These are phyloP conservation scores for Leucophenga maculata DNA, from an alignment of 2,888 invertebrate genomes.

Conservation along the genomic window DNA sequence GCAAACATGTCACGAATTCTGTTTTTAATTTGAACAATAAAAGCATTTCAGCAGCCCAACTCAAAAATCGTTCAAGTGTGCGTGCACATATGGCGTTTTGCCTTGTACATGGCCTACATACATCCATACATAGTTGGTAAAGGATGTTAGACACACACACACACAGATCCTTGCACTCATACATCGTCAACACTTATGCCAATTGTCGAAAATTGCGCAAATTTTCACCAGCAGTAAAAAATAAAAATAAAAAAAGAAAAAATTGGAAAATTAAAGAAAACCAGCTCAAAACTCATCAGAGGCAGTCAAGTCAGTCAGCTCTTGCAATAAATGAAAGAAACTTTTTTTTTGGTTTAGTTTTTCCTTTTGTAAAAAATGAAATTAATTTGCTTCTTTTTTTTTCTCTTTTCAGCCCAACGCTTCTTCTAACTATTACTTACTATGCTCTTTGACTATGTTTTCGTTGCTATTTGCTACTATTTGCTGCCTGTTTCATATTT, in stretches of 20 bases:
- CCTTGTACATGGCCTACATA: not conserved
- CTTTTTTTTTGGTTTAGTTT: too few relatives aligned
- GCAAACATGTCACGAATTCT: conserved; percentile 18
- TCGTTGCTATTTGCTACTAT: too few relatives aligned
- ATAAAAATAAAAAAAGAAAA: too few relatives aligned
- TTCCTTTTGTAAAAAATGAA: too few relatives aligned
- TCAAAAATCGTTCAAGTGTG: conserved; percentile 6
- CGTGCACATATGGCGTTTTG: not conserved
- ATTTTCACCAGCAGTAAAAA: not conserved
- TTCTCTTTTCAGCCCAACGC: too few relatives aligned
- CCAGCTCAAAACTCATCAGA: not conserved
- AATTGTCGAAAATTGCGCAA: not conserved
- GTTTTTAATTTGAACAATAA: conserved; percentile 21
- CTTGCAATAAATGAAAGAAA: too few relatives aligned
- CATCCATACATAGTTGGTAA: not conserved
- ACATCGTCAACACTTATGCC: not conserved
- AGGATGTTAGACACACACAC: not conserved
- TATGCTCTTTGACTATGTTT: too few relatives aligned
- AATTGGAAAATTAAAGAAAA: not conserved
- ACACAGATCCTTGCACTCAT: too few relatives aligned
- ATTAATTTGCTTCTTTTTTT: too few relatives aligned
- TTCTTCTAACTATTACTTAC: too few relatives aligned
- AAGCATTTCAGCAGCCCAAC: conserved; percentile 9
- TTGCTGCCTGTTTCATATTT: conserved; percentile 41
- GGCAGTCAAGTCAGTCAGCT: not conserved